Conservation (phyloP, 2,888 invertebrate species). For the Ornithoptera alexandrae region DNA sequence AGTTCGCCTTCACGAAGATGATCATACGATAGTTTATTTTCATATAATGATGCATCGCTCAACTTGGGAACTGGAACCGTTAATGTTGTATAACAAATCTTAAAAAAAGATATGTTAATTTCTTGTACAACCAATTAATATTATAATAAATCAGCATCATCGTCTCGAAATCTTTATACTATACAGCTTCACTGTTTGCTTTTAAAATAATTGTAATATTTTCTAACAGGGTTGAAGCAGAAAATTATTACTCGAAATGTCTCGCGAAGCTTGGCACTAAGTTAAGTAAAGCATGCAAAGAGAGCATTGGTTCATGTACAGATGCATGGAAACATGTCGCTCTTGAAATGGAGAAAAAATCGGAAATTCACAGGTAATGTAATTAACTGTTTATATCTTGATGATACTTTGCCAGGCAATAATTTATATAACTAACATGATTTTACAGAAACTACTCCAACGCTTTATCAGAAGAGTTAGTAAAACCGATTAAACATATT, state of each 20-base stretch:
- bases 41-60: not conserved
- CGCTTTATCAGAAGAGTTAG: constrained; percentile 91
- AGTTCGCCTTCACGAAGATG: not conserved
- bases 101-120: no score
- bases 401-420: not conserved
- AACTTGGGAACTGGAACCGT: not conserved
- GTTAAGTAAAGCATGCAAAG: constrained; percentile 89
- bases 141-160: no score
- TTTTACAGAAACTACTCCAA: constrained; percentile 85
- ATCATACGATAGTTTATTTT: not conserved
- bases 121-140: no score
- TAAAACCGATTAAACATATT: constrained; percentile 89
- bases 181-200: no score
- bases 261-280: constrained; percentile 92
- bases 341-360: constrained; percentile 94
- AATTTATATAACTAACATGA: not conserved
- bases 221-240: constrained; percentile 88
- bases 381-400: not conserved
- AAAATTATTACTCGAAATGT: constrained; percentile 94
- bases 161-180: no score
- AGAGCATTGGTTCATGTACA: constrained; percentile 88
- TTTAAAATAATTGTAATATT: no score
- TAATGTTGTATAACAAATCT: no score
- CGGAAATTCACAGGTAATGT: constrained; percentile 89
- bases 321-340: constrained; percentile 96